Evolutionary conservation across 2,888 invertebrate genomes (phyloP), one percentile per base, ranked within the genome.

Genomic region (Hirtodrosophila cameraria): DNA sequence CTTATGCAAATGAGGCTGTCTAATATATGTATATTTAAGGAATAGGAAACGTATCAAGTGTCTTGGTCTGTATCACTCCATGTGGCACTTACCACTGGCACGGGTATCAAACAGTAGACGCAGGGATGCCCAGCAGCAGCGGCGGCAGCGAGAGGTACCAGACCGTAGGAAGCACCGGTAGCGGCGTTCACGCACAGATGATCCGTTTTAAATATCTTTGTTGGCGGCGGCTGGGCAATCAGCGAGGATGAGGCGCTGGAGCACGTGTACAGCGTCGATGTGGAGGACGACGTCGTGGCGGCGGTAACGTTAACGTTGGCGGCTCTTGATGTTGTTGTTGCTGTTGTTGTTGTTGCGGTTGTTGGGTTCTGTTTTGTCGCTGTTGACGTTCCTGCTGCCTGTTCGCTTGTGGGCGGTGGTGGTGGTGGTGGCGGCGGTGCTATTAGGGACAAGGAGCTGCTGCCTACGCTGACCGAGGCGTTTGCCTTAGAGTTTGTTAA

Each of bases 21-120:
- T 36, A 49, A 39, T 13, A 8, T 13, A n/a, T n/a, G n/a, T n/a
- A n/a, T n/a, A n/a, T n/a, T n/a, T n/a, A n/a, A n/a, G n/a, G n/a
- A n/a, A n/a, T n/a, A n/a, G n/a, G n/a, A n/a, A n/a, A n/a, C n/a
- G n/a, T n/a, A n/a, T n/a, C n/a, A n/a, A n/a, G n/a, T n/a, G n/a
- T n/a, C n/a, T n/a, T n/a, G n/a, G n/a, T n/a, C n/a, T n/a, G n/a
- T n/a, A n/a, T n/a, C n/a, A n/a, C n/a, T n/a, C n/a, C 2, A 4
- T 9, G 3, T 13, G 12, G 35, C 41, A 88, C 87, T 89, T 75
- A 89, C 89, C 89, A 89, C 88, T 79, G 85, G 79, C 63, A 89
- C 89, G 66, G 89, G 89, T 82, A 89, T 88, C 45, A 89, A 90
- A 83, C 89, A 89, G 77, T 89, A 89, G 75, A 89, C 89, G 76